These are phyloP conservation scores for Dasyornis broadbenti DNA, from an alignment of 2,113 vertebrate species.

Conservation along the genomic window DNA sequence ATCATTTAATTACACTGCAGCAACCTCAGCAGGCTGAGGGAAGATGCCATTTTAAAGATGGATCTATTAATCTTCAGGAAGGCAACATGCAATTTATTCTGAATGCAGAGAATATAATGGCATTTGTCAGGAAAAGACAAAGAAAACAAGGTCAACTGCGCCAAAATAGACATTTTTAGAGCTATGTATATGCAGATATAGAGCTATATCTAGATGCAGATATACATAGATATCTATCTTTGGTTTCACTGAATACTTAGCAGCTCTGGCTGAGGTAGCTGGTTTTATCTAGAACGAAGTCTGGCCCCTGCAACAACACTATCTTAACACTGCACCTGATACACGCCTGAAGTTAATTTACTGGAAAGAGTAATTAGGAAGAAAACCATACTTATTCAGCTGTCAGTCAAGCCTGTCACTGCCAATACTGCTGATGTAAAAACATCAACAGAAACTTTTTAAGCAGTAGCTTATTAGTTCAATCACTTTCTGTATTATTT, in stretches of 20 bases:
- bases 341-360: not conserved
- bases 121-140: not conserved
- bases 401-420: not conserved
- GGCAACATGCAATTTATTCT: not conserved
- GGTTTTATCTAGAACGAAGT: not conserved
- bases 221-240: not conserved
- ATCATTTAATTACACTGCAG: not conserved
- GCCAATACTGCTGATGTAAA: not conserved
- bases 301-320: not conserved
- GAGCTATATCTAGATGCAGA: not conserved
- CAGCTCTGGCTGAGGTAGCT: not conserved
- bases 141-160: not conserved
- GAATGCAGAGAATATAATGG: not conserved
- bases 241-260: not conserved
- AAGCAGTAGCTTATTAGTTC: not conserved
- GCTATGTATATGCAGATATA: not conserved
- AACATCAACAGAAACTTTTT: not conserved
- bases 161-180: not conserved
- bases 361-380: not conserved
- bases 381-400: not conserved
- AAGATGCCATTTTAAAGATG: not conserved
- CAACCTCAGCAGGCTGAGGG: not conserved
- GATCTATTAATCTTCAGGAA: not conserved
- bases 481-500: not conserved
- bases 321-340: not conserved